Evolutionary conservation across 2,888 invertebrate genomes (phyloP).

Genomic region (Escarpia spicata): DNA sequence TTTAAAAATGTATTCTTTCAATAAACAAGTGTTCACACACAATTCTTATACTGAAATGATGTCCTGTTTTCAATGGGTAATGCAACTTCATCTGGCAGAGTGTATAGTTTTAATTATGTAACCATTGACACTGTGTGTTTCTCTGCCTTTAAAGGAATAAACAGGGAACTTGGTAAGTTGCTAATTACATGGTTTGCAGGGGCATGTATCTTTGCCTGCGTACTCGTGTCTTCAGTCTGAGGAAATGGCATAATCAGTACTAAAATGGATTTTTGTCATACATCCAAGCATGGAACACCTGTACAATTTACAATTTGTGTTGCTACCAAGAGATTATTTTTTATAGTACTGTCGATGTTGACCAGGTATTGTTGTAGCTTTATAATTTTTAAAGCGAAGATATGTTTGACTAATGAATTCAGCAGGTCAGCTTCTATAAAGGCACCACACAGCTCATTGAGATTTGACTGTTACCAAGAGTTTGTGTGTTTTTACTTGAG

Average conservation of each 20-base stretch:
- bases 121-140: background rate
- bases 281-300: background rate
- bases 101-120: background rate
- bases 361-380: background rate
- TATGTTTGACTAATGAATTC: background rate
- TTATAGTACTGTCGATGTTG: background rate
- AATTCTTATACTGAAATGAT: background rate
- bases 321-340: background rate
- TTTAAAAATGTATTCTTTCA: background rate
- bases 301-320: background rate
- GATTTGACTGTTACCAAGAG: background rate
- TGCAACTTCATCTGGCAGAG: background rate
- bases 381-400: background rate
- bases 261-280: background rate
- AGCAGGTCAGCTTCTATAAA: background rate
- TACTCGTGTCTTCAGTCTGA: background rate
- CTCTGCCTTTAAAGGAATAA: slow-evolving; percentile 6
- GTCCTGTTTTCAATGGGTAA: background rate
- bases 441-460: background rate
- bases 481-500: background rate
- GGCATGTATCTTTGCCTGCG: background rate
- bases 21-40: background rate
- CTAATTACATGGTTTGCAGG: background rate
- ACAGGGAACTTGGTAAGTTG: slow-evolving; percentile 11
- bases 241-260: background rate